Base-by-base conservation (phyloP, 2,113 vertebrate species). In the Pyrgilauda ruficollis region DNA sequence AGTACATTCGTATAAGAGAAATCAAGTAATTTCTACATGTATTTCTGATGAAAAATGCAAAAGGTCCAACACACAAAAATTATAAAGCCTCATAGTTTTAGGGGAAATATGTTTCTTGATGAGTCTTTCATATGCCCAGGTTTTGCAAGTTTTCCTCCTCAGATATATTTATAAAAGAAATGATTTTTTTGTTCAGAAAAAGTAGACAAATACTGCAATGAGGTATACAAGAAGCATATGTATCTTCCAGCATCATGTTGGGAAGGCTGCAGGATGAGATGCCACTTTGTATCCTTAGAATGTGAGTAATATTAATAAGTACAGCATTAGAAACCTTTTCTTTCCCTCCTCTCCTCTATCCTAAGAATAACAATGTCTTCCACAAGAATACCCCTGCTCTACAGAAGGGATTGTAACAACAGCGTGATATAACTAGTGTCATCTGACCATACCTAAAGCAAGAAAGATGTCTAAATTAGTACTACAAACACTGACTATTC, bases 401-500 rank as follows among this genome's bases (percentile, higher is more conserved):
- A 31, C 15, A 37, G 28, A 53, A 15, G 5, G 3, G 15, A 49
- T 35, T 56, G 8, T 33, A 70, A 66, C 19, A 88, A 55, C 27
- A 82, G 7, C 0, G 0, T 19, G 12, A n/a, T 26, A 7, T 33
- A 33, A 55, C 17, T 17, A 31, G 10, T 28, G 33, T 50, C 70
- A 81, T 44, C 46, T 87, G 33, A 56, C 5, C 50, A 47, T 7
- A 52, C 8, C 37, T 21, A 44, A 68, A 85, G 27, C 6, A 81
- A 52, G 15, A 21, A 64, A 83, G 14, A n/a, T 31, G 7, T 43
- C 33, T 91, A 43, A 64, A 76, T 50, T 26, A 10, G 4, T 33
- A 13, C 31, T 55, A 64, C 15, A 79, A 88, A 50, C 14, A 63
- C 5, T 3, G 1, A 2, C 13, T 55, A 37, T 28, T 11, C 14